These are phyloP conservation scores for Myotis vivesi DNA, from an alignment of 2,797 vertebrate genomes.

Conservation along the genomic window DNA sequence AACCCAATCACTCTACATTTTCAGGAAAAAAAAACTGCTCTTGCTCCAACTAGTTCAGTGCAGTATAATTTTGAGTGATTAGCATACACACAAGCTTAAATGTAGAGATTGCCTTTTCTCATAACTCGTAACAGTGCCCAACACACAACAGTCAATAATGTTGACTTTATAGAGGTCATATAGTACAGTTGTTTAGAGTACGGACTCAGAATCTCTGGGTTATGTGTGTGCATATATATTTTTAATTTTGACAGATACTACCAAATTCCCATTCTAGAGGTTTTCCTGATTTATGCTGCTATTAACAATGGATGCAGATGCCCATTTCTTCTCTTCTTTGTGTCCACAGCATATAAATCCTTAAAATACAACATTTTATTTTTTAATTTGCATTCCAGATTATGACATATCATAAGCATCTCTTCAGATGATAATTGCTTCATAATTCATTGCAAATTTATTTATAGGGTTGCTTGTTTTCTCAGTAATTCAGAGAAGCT, in stretches of 20 bases:
- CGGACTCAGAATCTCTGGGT: not conserved
- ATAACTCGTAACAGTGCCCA: not conserved
- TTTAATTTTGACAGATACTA: not conserved
- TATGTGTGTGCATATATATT: not conserved
- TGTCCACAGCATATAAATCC: not conserved
- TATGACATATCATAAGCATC: not conserved
- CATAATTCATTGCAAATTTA: constrained; percentile 39
- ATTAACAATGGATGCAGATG: not conserved
- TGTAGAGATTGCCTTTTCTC: not conserved
- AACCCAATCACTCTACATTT: not conserved
- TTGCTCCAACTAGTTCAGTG: not conserved
- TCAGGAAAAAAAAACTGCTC: not conserved
- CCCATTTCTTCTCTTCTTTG: not conserved
- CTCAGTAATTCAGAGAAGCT: not conserved
- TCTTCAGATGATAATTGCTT: constrained; percentile 46
- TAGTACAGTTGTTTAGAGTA: not conserved
- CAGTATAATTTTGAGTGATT: not conserved
- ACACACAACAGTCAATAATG: not conserved
- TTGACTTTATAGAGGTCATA: not conserved
- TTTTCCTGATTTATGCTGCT: not conserved
- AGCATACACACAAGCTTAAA: not conserved
- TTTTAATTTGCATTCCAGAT: constrained; percentile 21
- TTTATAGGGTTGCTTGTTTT: not conserved
- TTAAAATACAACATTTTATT: not conserved
- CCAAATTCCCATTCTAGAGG: not conserved